These are phyloP conservation scores for Tetrapedia diversipes DNA, from an alignment of 2,888 invertebrate genomes.

Conservation along the genomic window DNA sequence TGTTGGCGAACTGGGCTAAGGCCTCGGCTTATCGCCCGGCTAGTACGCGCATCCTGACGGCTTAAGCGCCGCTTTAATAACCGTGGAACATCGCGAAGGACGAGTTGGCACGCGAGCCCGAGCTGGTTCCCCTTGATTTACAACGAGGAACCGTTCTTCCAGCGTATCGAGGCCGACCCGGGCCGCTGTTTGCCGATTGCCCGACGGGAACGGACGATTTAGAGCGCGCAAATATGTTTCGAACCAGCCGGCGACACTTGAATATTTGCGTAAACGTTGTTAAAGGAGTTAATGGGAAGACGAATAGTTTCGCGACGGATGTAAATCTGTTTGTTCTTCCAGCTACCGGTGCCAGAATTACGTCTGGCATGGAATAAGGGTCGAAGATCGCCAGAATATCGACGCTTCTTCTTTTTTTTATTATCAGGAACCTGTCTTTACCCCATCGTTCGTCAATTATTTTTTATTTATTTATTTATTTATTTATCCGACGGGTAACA, in stretches of 20 bases:
- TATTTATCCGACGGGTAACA: too few relatives aligned
- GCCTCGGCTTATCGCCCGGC: slow-evolving; percentile 46
- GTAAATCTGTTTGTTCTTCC: not conserved
- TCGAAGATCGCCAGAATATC: too few relatives aligned
- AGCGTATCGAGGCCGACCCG: slow-evolving; percentile 32
- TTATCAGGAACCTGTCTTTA: too few relatives aligned
- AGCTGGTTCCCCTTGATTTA: slow-evolving; percentile 60
- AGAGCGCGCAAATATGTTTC: not conserved
- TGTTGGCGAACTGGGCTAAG: slow-evolving; percentile 64
- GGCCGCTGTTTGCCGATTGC: slow-evolving; percentile 38
- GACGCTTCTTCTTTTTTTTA: too few relatives aligned
- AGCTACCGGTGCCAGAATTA: not conserved
- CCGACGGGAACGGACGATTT: slow-evolving; percentile 24
- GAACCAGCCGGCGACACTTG: not conserved
- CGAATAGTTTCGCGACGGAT: not conserved
- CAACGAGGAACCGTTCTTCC: slow-evolving; percentile 34
- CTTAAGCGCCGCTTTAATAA: slow-evolving; percentile 67
- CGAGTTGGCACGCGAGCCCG: slow-evolving; percentile 69
- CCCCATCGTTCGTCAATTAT: too few relatives aligned
- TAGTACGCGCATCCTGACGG: slow-evolving; percentile 33
- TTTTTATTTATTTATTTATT: too few relatives aligned
- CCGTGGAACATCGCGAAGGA: slow-evolving; percentile 63
- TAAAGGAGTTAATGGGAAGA: slow-evolving; percentile 1
- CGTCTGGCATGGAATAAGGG: not conserved
- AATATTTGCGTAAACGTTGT: not conserved